Percentiles rank a stretch among this genome's conserved stretches.
Conservation (phyloP, 2,888 invertebrate species). For the Acrobasis consociella region DNA sequence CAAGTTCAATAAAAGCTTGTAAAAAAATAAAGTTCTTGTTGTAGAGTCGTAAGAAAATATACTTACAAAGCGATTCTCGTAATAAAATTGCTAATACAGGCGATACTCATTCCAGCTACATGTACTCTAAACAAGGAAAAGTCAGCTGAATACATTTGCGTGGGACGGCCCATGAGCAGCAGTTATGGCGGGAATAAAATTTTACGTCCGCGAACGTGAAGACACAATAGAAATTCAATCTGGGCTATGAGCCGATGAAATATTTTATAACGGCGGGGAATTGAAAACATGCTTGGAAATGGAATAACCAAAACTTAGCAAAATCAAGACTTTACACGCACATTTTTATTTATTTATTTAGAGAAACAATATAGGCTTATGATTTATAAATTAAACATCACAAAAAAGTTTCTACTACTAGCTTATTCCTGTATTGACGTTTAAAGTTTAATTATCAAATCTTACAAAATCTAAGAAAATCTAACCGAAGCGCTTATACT, state of each 20-base stretch:
- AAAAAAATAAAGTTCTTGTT: too few relatives aligned
- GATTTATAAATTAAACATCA: too few relatives aligned
- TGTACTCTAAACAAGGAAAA: not conserved
- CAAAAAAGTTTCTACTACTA: too few relatives aligned
- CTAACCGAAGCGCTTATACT: too few relatives aligned
- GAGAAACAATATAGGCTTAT: too few relatives aligned
- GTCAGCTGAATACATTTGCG: slow-evolving; percentile 10
- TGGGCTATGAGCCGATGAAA: slow-evolving; percentile 20
- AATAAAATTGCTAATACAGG: not conserved
- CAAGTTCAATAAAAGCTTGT: too few relatives aligned
- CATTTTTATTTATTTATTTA: too few relatives aligned
- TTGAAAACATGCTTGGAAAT: not conserved
- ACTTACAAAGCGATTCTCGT: not conserved
- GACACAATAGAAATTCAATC: slow-evolving; percentile 30
- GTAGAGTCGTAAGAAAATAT: not conserved
- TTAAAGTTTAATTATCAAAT: too few relatives aligned
- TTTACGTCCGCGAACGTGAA: slow-evolving; percentile 18
- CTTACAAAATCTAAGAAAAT: too few relatives aligned
- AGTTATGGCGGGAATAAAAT: slow-evolving; percentile 20
- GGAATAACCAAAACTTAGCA: not conserved
- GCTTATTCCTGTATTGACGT: too few relatives aligned
- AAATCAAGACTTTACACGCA: too few relatives aligned
- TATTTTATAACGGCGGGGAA: slow-evolving; percentile 8
- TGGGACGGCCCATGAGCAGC: slow-evolving; percentile 9
- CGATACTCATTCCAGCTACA: not conserved